Evolutionary conservation across 2,113 vertebrate genomes (phyloP).

Genomic region (Malurus alboscapulatus): DNA sequence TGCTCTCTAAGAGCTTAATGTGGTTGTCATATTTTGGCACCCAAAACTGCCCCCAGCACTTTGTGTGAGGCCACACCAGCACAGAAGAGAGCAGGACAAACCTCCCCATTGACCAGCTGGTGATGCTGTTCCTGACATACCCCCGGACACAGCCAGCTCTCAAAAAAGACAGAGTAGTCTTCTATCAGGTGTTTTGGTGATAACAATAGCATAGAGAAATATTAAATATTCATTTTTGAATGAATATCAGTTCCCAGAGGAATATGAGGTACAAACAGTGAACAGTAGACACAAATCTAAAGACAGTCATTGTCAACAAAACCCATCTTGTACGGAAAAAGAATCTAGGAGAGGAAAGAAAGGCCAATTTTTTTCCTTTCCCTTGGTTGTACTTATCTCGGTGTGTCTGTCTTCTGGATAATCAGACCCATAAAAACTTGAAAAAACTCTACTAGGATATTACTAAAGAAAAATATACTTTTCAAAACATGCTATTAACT

Average conservation of each 20-base stretch:
- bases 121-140: background rate
- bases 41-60: background rate
- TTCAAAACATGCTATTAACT: background rate
- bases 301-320: background rate
- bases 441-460: background rate
- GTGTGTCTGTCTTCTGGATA: background rate
- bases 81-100: rapidly evolving
- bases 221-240: background rate
- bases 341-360: background rate
- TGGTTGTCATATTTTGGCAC: too few species aligned
- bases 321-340: background rate
- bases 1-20: background rate
- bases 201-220: background rate
- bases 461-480: background rate
- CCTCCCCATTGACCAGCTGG: background rate
- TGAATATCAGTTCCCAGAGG: background rate
- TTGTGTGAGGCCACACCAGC: background rate
- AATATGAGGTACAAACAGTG: background rate
- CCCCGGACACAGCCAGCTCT: rapidly evolving
- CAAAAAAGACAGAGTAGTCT: background rate
- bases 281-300: background rate
- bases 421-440: background rate
- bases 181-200: background rate
- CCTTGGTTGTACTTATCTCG: background rate
- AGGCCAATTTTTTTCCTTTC: background rate